A percentile compares a stretch with the other conserved stretches of the same genome.
Evolutionary conservation across 2,888 invertebrate species (phyloP).

Genomic region (Crocallis elinguaria): DNA sequence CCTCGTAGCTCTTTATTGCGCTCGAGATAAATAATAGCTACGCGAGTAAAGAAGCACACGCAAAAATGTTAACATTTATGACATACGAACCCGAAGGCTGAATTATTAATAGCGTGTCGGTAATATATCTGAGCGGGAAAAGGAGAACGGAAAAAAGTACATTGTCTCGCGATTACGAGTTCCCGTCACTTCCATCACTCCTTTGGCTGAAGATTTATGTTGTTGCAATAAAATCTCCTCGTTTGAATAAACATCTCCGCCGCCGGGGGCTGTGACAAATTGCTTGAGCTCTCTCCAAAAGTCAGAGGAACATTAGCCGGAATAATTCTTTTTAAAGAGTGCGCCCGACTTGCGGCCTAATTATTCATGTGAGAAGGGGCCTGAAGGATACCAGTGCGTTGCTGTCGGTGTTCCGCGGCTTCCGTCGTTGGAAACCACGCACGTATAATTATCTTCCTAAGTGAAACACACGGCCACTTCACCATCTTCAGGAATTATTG

Average conservation of each 20-base stretch:
- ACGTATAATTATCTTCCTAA: constrained; percentile 23
- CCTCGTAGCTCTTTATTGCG: constrained; percentile 36
- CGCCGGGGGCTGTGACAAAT: constrained; percentile 75
- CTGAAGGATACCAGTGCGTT: constrained; percentile 39
- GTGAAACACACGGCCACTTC: constrained; percentile 4
- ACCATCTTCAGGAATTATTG: not conserved
- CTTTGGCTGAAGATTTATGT: constrained; percentile 74
- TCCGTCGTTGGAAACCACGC: constrained; percentile 11
- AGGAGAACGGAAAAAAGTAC: constrained; percentile 38
- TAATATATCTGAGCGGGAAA: constrained; percentile 36
- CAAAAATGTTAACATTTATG: constrained; percentile 42
- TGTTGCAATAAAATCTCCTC: constrained; percentile 80
- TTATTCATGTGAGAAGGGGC: constrained; percentile 64
- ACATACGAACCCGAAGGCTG: constrained; percentile 39
- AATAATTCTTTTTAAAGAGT: constrained; percentile 77
- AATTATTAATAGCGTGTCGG: constrained; percentile 47
- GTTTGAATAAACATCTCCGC: constrained; percentile 81
- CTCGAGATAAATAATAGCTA: constrained; percentile 38
- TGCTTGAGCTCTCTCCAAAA: constrained; percentile 69
- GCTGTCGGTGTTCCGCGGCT: constrained; percentile 7
- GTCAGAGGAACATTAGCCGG: constrained; percentile 72
- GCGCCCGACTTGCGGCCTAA: constrained; percentile 61
- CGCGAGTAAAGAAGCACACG: constrained; percentile 33
- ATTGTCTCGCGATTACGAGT: constrained; percentile 68
- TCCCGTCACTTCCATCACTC: constrained; percentile 71